phyloP scores from a whole-genome alignment of 2,888 invertebrate species.

The Nowickia ferox region DNA sequence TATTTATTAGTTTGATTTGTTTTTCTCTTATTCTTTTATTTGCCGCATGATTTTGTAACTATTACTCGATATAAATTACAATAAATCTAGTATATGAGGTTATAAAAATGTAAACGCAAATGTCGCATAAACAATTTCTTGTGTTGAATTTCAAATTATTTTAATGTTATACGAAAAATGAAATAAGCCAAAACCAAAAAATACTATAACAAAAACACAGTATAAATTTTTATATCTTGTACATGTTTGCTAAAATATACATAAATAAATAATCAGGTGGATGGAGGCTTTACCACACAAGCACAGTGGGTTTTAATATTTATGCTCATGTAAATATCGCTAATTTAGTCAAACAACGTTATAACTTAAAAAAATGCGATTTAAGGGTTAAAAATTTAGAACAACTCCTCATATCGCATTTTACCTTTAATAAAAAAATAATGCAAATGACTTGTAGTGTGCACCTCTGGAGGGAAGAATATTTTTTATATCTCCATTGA shows the following conservation, averaged over 20 bases:
- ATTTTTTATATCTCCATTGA: too few relatives aligned
- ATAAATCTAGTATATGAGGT: constrained; percentile 19
- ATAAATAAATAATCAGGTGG: not conserved
- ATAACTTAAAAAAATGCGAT: too few relatives aligned
- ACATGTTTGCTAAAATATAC: constrained; percentile 43
- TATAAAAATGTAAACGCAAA: constrained; percentile 52
- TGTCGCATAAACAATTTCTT: constrained; percentile 68
- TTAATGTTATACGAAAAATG: constrained; percentile 41
- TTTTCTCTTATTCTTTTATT: not conserved
- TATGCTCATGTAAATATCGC: not conserved
- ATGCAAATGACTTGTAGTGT: too few relatives aligned
- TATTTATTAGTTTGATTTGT: constrained; percentile 24
- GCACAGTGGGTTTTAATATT: not conserved
- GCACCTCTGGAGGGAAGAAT: too few relatives aligned
- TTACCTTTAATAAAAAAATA: too few relatives aligned
- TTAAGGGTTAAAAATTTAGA: too few relatives aligned
- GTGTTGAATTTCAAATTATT: constrained; percentile 64
- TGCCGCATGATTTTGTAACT: constrained; percentile 3
- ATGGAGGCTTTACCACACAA: constrained; percentile 8
- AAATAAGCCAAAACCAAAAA: not conserved
- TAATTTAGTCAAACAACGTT: too few relatives aligned
- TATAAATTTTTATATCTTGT: constrained; percentile 60
- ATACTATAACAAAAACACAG: constrained; percentile 27
- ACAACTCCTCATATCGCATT: too few relatives aligned
- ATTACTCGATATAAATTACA: constrained; percentile 32